Percentiles rank a stretch among this genome's conserved stretches.
These are phyloP conservation scores for Heterochromis multidens DNA, from an alignment of 2,113 vertebrate genomes.

Conservation along the genomic window DNA sequence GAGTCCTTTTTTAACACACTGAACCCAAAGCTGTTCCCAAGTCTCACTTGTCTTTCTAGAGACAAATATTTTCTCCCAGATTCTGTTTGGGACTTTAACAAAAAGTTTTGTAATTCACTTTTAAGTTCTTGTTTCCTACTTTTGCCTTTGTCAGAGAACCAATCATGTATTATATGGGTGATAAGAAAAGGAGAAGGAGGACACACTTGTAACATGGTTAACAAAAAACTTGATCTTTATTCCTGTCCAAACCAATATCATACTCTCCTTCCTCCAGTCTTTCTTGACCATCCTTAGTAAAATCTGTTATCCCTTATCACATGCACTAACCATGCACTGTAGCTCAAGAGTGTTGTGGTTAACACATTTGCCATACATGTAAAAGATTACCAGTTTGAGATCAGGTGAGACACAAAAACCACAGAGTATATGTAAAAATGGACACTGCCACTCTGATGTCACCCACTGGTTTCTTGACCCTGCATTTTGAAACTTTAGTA, in stretches of 20 bases:
- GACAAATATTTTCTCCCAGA: background rate
- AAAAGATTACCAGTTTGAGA: too few relatives aligned
- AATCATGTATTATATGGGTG: background rate
- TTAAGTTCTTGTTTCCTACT: background rate
- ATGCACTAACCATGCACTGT: background rate
- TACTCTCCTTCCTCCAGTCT: background rate
- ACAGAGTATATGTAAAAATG: background rate
- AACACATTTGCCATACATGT: fast-evolving
- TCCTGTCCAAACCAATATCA: too few relatives aligned
- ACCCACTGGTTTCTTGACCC: background rate
- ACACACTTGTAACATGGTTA: too few relatives aligned
- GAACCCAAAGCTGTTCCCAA: background rate
- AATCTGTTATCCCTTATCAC: background rate
- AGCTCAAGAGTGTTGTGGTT: background rate
- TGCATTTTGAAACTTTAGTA: too few relatives aligned
- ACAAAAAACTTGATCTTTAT: too few relatives aligned
- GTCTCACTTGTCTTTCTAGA: background rate
- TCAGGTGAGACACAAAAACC: background rate
- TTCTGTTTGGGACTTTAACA: background rate
- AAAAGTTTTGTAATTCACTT: background rate
- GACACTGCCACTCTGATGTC: background rate
- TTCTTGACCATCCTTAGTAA: background rate
- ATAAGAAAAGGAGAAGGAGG: background rate
- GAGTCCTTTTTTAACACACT: background rate
- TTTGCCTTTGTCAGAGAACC: background rate